These are phyloP conservation scores for Amia ocellicauda DNA, from an alignment of 2,113 vertebrate species.

Conservation along the genomic window DNA sequence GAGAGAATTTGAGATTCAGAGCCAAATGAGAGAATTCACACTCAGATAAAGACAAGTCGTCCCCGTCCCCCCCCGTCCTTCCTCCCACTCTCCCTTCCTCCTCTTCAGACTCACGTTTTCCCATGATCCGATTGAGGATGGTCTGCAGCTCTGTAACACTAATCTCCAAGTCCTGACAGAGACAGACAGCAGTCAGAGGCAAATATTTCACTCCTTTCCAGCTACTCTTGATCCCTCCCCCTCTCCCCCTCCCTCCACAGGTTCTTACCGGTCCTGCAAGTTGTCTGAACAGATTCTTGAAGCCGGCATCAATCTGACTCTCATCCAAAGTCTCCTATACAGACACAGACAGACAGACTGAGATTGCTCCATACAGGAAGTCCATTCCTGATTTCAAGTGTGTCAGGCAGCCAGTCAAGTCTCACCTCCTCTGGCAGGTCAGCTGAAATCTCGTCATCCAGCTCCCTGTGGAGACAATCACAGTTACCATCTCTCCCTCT, in stretches of 20 bases:
- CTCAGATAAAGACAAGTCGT: too few relatives aligned
- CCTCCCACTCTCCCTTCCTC: too few relatives aligned
- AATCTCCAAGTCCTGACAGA: slow-evolving; percentile 84
- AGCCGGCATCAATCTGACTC: slow-evolving; percentile 77
- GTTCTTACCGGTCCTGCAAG: slow-evolving; percentile 75
- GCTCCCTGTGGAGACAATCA: slow-evolving; percentile 62
- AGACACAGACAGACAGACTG: background rate
- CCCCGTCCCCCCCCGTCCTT: too few relatives aligned
- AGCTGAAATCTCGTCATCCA: slow-evolving; percentile 78
- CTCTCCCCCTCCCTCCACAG: slow-evolving; percentile 14
- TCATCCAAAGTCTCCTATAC: slow-evolving; percentile 68
- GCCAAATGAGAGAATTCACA: background rate
- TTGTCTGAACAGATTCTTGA: slow-evolving; percentile 85
- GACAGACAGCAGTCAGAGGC: slow-evolving; percentile 5
- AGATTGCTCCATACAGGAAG: too few relatives aligned
- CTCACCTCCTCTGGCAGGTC: slow-evolving; percentile 76
- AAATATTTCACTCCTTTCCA: background rate
- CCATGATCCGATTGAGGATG: slow-evolving; percentile 85
- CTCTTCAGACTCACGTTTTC: slow-evolving; percentile 75
- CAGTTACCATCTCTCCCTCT: background rate
- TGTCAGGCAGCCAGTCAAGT: background rate
- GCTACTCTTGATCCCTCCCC: background rate
- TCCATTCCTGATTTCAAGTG: too few relatives aligned
- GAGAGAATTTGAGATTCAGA: background rate
- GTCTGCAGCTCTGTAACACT: slow-evolving; percentile 80